These are phyloP conservation scores for Cyanoramphus novaezelandiae DNA, from an alignment of 2,113 vertebrate genomes.

Conservation along the genomic window DNA sequence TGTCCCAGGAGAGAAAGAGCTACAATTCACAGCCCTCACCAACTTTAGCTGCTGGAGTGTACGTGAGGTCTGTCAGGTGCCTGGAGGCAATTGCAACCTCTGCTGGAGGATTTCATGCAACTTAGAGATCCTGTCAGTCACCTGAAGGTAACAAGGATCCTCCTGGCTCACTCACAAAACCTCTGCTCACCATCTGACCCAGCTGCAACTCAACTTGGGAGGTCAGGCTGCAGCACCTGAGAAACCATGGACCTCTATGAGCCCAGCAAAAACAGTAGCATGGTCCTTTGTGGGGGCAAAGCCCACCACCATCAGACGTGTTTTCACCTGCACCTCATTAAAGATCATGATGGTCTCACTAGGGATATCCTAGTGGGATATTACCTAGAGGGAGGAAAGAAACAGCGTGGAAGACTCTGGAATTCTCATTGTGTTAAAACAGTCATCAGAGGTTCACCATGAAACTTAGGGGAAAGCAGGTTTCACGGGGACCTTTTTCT, in stretches of 20 bases:
- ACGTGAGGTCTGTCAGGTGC: constrained; percentile 56
- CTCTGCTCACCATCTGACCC: neutral
- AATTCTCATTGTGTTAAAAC: neutral
- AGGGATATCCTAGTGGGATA: neutral
- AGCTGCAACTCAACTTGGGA: neutral
- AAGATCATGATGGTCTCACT: fast-evolving
- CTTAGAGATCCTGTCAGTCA: neutral
- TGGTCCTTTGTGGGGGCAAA: neutral
- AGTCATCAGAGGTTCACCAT: neutral
- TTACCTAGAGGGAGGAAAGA: neutral
- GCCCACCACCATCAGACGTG: neutral
- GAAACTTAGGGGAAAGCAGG: neutral
- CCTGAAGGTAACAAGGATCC: neutral
- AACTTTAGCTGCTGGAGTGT: neutral
- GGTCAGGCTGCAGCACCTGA: neutral
- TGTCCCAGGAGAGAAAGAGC: constrained; percentile 19
- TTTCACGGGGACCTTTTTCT: neutral
- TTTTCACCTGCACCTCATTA: neutral
- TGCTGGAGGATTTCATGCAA: constrained; percentile 37
- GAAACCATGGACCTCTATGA: neutral
- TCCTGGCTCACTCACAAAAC: neutral
- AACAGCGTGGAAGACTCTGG: neutral
- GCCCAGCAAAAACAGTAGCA: neutral
- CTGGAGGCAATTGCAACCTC: constrained; percentile 57
- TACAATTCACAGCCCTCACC: neutral